Conservation (phyloP, 2,113 vertebrate species). For the Microcebus ravelobensis region DNA sequence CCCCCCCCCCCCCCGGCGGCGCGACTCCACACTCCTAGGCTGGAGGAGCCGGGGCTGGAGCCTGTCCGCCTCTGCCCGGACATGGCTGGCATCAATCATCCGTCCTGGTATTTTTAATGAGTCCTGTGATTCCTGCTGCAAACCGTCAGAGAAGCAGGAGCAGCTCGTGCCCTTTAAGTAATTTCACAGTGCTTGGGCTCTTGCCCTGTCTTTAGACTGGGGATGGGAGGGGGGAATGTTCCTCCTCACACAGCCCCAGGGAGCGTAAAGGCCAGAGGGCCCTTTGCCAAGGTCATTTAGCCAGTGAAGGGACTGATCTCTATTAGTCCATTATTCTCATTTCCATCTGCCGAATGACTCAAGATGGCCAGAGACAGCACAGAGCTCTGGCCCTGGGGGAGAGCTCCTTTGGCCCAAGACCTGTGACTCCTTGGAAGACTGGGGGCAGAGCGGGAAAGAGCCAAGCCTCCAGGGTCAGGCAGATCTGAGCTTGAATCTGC, state of each 20-base stretch:
- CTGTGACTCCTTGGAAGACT: not conserved
- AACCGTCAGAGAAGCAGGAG: not conserved
- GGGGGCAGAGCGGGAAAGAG: not conserved
- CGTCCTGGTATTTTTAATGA: not conserved
- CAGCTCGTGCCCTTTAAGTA: not conserved
- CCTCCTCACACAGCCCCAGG: not conserved
- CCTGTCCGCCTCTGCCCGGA: not conserved
- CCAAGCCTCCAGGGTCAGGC: not conserved
- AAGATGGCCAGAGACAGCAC: not conserved
- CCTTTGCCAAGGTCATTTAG: conserved; percentile 5
- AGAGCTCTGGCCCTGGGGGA: not conserved
- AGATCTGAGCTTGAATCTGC: not conserved
- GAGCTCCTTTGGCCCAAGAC: not conserved
- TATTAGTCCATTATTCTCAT: not conserved
- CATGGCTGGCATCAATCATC: not conserved
- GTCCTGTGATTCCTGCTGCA: not conserved
- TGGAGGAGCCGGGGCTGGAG: not conserved
- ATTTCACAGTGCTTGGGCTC: not conserved
- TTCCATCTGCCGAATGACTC: not conserved
- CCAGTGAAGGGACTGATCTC: not conserved
- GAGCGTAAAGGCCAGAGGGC: not conserved
- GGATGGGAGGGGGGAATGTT: not conserved
- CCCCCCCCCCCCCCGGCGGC: too few species aligned
- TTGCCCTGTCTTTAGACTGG: not conserved
- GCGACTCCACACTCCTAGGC: not conserved